Evolutionary conservation across 2,888 invertebrate genomes (phyloP), one percentile per base, ranked within the genome.

Genomic region (Mylabris sibirica): DNA sequence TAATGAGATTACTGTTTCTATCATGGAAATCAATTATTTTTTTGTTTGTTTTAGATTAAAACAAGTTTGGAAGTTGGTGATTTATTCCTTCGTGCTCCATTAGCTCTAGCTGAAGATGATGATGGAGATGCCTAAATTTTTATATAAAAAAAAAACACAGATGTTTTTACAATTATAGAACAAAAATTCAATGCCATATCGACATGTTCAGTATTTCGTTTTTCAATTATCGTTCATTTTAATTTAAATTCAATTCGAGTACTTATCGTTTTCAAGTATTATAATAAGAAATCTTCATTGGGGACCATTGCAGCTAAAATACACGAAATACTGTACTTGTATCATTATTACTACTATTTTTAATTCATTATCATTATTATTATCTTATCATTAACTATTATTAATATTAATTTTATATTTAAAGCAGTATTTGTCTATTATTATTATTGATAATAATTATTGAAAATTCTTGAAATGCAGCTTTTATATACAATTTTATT

Each of bases 21-120:
- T 53, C 8, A 11, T 53, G 11, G 3, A 12, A 17, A 22, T 53
- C 22, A 11, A 49, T 49, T 20, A 20, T 49, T 17, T 17, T 14
- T 49, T 72, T 66, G 65, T 67, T 75, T 71, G 72, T 79, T 83
- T 26, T 81, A 84, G 84, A 81, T 79, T 84, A 84, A 78, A 41
- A 14, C 22, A 76, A 78, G 79, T 70, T 80, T 81, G 69, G 82
- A 81, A 77, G 81, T 82, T 66, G 82, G 81, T 73, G 83, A 83
- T 75, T 77, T 82, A 68, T 73, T 83, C 63, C 77, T 84, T 64
- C 79, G 82, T 73, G 85, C 85, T 65, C 85, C 85, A 49, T 74
- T 85, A 70, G 85, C 85, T 64, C 77, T 83, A 71, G 83, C 81
- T 53, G 85, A 85, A 81, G 84, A 84, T 64, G 57, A 84, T 64